These are phyloP conservation scores for Halcyon senegalensis DNA, from an alignment of 2,113 vertebrate genomes.

Conservation along the genomic window DNA sequence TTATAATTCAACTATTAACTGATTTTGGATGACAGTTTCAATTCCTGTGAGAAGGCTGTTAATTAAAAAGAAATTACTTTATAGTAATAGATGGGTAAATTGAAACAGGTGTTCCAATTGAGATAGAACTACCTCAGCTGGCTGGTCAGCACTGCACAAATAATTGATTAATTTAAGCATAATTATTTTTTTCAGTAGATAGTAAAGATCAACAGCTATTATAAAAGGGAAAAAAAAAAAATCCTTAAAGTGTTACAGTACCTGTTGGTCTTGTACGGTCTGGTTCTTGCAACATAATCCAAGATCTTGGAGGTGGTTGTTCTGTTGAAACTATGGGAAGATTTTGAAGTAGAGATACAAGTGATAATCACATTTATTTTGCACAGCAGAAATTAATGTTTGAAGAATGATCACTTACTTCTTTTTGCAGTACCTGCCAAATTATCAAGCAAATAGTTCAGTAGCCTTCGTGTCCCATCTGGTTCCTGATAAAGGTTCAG, in stretches of 20 bases:
- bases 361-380: constrained; percentile 65
- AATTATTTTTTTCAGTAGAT: not conserved
- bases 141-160: not conserved
- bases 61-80: constrained; percentile 36
- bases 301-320: constrained; percentile 94
- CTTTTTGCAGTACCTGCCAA: constrained; percentile 97
- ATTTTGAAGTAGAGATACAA: constrained; percentile 26
- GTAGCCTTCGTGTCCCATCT: constrained; percentile 94
- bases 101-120: not conserved
- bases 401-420: constrained; percentile 83
- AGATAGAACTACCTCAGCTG: not conserved
- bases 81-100: not conserved
- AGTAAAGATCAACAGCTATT: not conserved
- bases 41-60: not conserved
- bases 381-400: constrained; percentile 44
- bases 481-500: constrained; percentile 97
- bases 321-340: constrained; percentile 87
- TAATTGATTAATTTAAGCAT: not conserved
- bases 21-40: not conserved
- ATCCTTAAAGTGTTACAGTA: constrained; percentile 13
- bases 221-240: not conserved
- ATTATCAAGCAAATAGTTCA: constrained; percentile 99
- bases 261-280: constrained; percentile 90
- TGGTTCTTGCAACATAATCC: constrained; percentile 94
- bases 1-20: not conserved